Evolutionary conservation across 2,888 invertebrate genomes (phyloP), one percentile per base, ranked within the genome.

Genomic region (Scaptomyza flava): DNA sequence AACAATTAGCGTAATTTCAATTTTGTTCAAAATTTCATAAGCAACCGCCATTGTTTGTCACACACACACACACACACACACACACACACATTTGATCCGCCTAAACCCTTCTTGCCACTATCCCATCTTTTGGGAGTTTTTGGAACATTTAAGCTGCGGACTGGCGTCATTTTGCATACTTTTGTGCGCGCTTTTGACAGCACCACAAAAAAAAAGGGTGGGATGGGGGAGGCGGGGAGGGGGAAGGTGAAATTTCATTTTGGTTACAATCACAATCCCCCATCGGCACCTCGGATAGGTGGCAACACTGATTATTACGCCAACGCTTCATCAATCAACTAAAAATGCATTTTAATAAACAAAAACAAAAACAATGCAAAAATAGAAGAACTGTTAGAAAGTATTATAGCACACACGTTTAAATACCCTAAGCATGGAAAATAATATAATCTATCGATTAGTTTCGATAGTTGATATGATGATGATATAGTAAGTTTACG

Each of bases 1-100:
- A 90, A 90, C 91, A 90, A 90, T 90, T 90, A 90, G 90, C 88
- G 88, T 90, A 91, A 90, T 90, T 90, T 90, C 86, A 90, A 90
- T 90, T 90, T 89, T 84, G 89, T 87, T 90, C 81, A 90, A 90
- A 89, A 87, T 90, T 90, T 90, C 81, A 90, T 90, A 88, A 90
- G 87, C 86, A 78, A 58, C 65, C 62, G 56, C 70, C 69, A 56
- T 58, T 59, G 51, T 65, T 53, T 52, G 54, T 50, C 36, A 63
- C 68, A 41, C 50, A 33, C n/a, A 53, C 31, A 23, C 33, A 36
- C 43, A 23, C 42, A 34, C 30, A 34, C 48, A 34, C 51, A 33
- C 36, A 20, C 45, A 38, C 27, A 30, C 11, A 11, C 38, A 36
- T n/a, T 11, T 5, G 6, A 20, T 11, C 6, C 2, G 23, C 6